Percentiles rank a stretch among this genome's conserved stretches.
Evolutionary conservation across 2,888 invertebrate genomes (phyloP).

Genomic region (Calliopum simillimum): DNA sequence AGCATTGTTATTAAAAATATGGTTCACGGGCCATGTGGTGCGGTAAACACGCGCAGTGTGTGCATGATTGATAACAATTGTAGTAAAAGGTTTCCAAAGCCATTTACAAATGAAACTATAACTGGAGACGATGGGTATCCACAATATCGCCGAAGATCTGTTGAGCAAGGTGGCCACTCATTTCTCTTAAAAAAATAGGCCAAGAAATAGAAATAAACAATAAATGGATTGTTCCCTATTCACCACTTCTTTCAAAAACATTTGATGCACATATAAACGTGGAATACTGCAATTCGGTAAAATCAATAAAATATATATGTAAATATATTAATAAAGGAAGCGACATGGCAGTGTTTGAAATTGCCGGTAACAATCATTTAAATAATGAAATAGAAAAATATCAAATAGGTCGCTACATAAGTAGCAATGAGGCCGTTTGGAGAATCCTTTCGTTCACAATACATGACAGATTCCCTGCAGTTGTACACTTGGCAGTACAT

Average conservation of each 20-base stretch:
- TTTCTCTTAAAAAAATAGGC: conserved; percentile 9
- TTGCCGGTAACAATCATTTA: too few species aligned
- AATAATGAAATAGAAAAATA: conserved; percentile 43
- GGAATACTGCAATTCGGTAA: conserved; percentile 65
- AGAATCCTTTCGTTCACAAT: too few species aligned
- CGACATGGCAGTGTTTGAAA: conserved; percentile 52
- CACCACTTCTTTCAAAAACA: conserved; percentile 53
- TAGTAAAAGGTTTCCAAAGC: conserved; percentile 43
- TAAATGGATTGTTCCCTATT: conserved; percentile 57
- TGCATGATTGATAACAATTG: conserved; percentile 46
- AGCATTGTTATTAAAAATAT: conserved; percentile 43
- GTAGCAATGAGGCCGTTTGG: too few species aligned
- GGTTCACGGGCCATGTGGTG: conserved; percentile 45
- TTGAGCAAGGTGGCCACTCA: conserved; percentile 34
- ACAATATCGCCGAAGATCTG: conserved; percentile 38
- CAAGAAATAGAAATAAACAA: conserved; percentile 49
- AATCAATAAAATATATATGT: too few species aligned
- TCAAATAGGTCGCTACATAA: too few species aligned
- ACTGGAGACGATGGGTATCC: conserved; percentile 40
- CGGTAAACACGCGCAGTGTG: conserved; percentile 40
- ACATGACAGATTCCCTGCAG: too few species aligned
- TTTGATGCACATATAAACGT: conserved; percentile 63
- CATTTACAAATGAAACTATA: conserved; percentile 37
- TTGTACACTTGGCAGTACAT: too few species aligned
- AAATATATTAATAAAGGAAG: conserved; percentile 66